Base-by-base conservation (phyloP, 2,888 invertebrate species). In the Exocentrus adspersus region DNA sequence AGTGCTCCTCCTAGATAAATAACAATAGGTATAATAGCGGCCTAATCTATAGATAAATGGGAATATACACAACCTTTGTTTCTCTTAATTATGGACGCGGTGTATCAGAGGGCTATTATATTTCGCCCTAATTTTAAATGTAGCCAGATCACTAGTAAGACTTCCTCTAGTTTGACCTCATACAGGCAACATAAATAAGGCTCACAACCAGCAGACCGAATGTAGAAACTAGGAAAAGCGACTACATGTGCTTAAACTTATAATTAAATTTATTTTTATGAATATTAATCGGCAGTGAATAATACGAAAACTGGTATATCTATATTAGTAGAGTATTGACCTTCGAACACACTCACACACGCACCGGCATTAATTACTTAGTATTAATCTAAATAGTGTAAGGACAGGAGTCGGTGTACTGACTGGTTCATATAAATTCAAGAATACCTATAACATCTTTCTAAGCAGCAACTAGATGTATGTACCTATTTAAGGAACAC, bases 261-360 rank as follows among this genome's bases (percentile, higher is more conserved):
- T 24, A 48, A 48, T 48, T 48, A 48, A 48, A 48, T 24, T 48
- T 14, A 54, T 43, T 54, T 54, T 54, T 54, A 57, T 62, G 57
- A 58, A 62, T 59, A 59, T 53, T 48, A 63, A 59, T 62, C 50
- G 37, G 24, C 48, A 54, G 37, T 54, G 54, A 54, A 54, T 54
- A 54, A 54, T 54, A 54, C 54, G 43, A 54, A 58, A 58, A 65
- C 61, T 54, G 48, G 61, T 65, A 61, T 61, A 61, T 57, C 60
- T 64, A 64, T 65, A 61, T 61, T 61, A 42, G 62, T 62, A 56
- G 59, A 54, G 53, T 62, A 65, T 62, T 60, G 65, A 62, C 65
- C 65, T 65, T 65, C 65, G 16, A 41, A 50, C 62, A 43, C 60
- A 60, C 56, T 51, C 59, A 53, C 61, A 54, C 50, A 41, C 32